A percentile compares a stretch with the other conserved stretches of the same genome.
Conservation (phyloP, 2,113 vertebrate genomes). For the Notarius lentiginosus region DNA sequence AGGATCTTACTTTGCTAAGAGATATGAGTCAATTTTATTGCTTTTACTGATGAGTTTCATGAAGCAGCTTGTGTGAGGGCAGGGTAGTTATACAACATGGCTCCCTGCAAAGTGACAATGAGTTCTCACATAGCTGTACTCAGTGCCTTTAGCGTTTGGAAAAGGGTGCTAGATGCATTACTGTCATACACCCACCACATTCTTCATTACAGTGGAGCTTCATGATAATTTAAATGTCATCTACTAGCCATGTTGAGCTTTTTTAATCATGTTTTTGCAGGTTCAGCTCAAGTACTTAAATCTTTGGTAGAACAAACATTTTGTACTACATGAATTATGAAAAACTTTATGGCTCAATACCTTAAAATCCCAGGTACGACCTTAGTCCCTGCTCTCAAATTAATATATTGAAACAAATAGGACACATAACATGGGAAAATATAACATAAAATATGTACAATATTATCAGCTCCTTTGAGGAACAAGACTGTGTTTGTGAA, state of each 20-base stretch:
- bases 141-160: conserved; percentile 11
- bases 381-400: neutral
- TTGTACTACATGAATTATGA: neutral
- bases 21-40: neutral
- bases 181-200: conserved; percentile 10
- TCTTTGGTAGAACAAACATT: neutral
- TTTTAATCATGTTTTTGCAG: neutral
- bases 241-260: neutral
- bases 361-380: neutral
- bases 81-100: conserved; percentile 26
- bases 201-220: conserved; percentile 6
- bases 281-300: neutral
- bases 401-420: neutral
- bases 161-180: neutral
- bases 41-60: neutral
- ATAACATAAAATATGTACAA: neutral
- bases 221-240: neutral
- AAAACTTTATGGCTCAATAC: neutral
- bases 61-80: conserved; percentile 24
- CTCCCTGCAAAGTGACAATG: conserved; percentile 23
- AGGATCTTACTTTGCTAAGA: neutral
- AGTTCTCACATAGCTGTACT: conserved; percentile 14
- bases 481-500: neutral
- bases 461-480: neutral
- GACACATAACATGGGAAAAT: neutral